Evolutionary conservation across 2,113 vertebrate species (phyloP).

Genomic region (Gymnocephalus cernua): DNA sequence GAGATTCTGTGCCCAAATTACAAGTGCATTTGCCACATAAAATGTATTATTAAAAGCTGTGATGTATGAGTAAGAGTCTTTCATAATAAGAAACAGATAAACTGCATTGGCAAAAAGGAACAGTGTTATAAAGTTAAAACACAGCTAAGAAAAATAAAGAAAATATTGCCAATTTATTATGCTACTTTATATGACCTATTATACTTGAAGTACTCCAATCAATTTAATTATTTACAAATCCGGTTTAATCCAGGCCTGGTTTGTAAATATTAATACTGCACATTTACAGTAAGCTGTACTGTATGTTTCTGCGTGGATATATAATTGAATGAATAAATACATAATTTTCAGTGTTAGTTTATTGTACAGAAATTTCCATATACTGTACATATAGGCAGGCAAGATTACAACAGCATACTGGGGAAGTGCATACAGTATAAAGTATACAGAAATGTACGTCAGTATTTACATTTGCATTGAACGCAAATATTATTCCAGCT

Average conservation of each 20-base stretch:
- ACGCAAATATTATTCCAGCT: constrained; percentile 46
- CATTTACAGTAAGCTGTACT: neutral
- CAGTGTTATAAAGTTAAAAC: neutral
- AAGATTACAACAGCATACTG: neutral
- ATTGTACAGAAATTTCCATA: neutral
- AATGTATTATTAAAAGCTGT: constrained; percentile 14
- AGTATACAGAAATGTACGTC: constrained; percentile 25
- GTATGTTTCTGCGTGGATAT: neutral
- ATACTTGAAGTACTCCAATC: neutral
- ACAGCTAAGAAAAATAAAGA: neutral
- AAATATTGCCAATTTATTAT: neutral
- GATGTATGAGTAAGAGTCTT: neutral
- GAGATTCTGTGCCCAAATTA: constrained; percentile 22
- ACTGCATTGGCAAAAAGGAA: neutral
- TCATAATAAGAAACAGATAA: neutral
- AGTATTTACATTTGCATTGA: constrained; percentile 45
- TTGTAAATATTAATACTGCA: neutral
- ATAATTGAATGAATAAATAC: constrained; percentile 1
- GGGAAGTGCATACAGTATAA: neutral
- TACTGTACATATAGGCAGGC: too few species aligned
- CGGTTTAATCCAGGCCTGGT: neutral
- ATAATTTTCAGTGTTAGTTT: neutral
- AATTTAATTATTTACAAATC: neutral
- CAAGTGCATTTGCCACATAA: constrained; percentile 13
- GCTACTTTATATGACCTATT: neutral